These are phyloP conservation scores for Toxonevra muliebris DNA, from an alignment of 2,888 invertebrate genomes.

Conservation along the genomic window DNA sequence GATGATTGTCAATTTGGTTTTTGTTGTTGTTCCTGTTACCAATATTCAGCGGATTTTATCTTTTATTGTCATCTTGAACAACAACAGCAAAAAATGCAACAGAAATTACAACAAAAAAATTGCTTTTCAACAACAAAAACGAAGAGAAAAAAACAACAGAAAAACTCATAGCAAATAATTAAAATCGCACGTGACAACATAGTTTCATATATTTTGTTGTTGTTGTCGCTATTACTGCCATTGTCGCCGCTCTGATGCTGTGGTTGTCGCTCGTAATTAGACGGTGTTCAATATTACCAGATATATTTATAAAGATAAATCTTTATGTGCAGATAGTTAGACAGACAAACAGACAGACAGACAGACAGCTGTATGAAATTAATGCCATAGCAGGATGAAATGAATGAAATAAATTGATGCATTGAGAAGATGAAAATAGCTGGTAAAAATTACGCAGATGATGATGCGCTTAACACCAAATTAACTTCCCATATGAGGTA, in stretches of 20 bases:
- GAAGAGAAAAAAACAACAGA: slow-evolving; percentile 11
- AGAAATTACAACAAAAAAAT: neutral
- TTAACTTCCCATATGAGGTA: slow-evolving; percentile 28
- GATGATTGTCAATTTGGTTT: slow-evolving; percentile 58
- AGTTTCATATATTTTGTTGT: neutral
- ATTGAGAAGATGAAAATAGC: too few species aligned
- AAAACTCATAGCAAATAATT: slow-evolving; percentile 27
- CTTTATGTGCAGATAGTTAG: too few species aligned
- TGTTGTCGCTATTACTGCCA: neutral
- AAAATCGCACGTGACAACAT: slow-evolving; percentile 27
- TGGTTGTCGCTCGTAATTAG: slow-evolving; percentile 18
- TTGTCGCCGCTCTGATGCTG: neutral
- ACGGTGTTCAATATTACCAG: slow-evolving; percentile 7
- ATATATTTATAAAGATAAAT: slow-evolving; percentile 12
- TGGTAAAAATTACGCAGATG: too few species aligned
- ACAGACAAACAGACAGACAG: too few species aligned
- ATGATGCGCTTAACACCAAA: slow-evolving; percentile 24
- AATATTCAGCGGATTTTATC: slow-evolving; percentile 26
- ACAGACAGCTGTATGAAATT: too few species aligned
- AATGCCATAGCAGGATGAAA: too few species aligned
- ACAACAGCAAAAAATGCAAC: neutral
- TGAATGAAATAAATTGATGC: too few species aligned
- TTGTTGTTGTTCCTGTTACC: slow-evolving; percentile 28
- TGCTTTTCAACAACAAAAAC: slow-evolving; percentile 8
- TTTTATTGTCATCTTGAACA: slow-evolving; percentile 27